Conservation (phyloP, 2,888 invertebrate genomes). For the Anagyrus pseudococci region DNA sequence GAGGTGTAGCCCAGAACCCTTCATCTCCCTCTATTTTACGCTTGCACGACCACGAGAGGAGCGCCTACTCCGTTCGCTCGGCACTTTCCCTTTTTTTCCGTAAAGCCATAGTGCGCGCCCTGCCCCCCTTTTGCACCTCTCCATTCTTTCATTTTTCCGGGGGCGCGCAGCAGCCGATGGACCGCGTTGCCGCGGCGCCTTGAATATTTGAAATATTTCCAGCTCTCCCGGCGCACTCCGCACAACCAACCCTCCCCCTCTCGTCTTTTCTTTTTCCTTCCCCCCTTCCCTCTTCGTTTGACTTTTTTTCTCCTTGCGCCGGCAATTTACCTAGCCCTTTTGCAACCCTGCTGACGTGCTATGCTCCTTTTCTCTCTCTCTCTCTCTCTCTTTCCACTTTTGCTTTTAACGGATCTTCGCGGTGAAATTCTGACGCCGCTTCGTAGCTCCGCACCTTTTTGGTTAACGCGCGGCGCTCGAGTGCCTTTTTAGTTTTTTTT, state of each 20-base stretch:
- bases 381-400: constrained; percentile 3
- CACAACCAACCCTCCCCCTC: no score
- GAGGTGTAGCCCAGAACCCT: no score
- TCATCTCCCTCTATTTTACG: no score
- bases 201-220: constrained; percentile 36
- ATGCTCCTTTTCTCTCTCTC: not conserved
- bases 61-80: no score
- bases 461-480: no score
- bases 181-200: constrained; percentile 4
- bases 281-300: no score
- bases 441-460: no score
- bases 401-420: constrained; percentile 6
- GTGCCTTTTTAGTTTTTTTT: not conserved
- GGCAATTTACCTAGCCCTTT: constrained; percentile 17
- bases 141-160: constrained; percentile 1
- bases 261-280: not conserved
- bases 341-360: constrained; percentile 1
- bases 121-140: not conserved
- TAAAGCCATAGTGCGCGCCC: no score
- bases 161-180: no score
- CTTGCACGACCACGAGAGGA: no score
- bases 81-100: constrained; percentile 14
- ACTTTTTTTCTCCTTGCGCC: not conserved
- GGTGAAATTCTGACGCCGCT: constrained; percentile 7
- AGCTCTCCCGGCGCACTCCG: no score